Conservation (phyloP, 1,140 invertebrate genomes). For the Danaus melanippus region DNA sequence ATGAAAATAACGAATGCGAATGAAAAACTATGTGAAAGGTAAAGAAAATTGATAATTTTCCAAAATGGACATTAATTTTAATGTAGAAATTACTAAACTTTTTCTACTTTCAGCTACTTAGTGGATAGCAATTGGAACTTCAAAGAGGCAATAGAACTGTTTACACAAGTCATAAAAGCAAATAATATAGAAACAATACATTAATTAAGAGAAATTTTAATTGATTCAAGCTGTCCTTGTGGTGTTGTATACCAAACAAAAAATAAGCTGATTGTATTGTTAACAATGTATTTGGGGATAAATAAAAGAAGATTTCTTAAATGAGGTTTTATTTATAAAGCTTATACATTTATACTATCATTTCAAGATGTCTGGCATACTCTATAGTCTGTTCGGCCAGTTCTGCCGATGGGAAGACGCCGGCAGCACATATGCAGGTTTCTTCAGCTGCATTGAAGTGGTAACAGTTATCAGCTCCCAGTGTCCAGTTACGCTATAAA, state of each 20-base stretch:
- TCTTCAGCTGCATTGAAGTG: conserved; percentile 83
- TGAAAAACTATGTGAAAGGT: too few relatives aligned
- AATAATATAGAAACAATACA: too few relatives aligned
- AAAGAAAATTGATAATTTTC: too few relatives aligned
- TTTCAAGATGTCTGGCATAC: conserved; percentile 98
- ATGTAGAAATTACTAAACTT: too few relatives aligned
- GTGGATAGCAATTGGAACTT: too few relatives aligned
- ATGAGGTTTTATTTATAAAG: conserved; percentile 14
- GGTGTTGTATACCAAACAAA: background rate
- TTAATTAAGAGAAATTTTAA: too few relatives aligned
- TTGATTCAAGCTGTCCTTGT: background rate
- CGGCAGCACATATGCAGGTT: conserved; percentile 85
- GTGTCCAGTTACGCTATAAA: conserved; percentile 81
- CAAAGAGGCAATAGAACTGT: too few relatives aligned
- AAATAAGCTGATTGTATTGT: background rate
- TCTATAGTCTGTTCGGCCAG: conserved; percentile 94
- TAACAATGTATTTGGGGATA: background rate
- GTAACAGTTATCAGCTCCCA: conserved; percentile 85
- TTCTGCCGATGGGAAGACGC: conserved; percentile 89
- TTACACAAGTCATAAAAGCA: too few relatives aligned
- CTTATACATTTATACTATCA: conserved; percentile 89
- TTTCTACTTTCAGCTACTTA: too few relatives aligned
- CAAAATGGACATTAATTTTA: too few relatives aligned
- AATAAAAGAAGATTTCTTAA: conserved; percentile 9
- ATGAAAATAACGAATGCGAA: background rate